Conservation (phyloP, 2,888 invertebrate genomes). For the Orthonychiurus folsomi region DNA sequence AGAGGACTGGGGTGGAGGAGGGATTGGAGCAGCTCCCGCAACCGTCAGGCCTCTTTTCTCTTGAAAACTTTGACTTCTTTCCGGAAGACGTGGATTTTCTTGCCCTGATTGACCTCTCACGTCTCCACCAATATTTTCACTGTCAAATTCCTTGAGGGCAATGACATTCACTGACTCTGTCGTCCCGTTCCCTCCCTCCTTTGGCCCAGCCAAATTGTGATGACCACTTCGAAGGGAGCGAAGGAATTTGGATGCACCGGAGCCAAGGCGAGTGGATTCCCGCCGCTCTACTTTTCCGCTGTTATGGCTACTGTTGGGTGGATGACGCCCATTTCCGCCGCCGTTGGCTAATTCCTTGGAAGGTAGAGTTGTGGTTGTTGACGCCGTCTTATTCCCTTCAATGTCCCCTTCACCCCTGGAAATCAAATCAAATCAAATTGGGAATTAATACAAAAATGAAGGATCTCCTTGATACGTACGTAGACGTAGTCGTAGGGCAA, state of each 20-base stretch:
- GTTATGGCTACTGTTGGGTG: no score
- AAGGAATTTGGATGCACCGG: constrained; percentile 34
- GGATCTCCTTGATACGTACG: no score
- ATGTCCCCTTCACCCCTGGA: constrained; percentile 36
- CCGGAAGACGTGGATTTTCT: constrained; percentile 22
- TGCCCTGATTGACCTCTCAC: constrained; percentile 14
- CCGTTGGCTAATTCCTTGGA: neutral
- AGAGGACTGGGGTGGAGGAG: constrained; percentile 11
- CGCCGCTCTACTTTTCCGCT: constrained; percentile 32
- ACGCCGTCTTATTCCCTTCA: constrained; percentile 12
- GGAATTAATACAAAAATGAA: no score
- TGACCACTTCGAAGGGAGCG: constrained; percentile 27
- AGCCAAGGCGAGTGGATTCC: constrained; percentile 31
- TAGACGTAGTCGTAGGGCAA: no score
- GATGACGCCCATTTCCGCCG: constrained; percentile 15
- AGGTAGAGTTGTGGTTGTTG: no score
- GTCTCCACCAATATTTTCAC: constrained; percentile 20
- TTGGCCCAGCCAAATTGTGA: constrained; percentile 12
- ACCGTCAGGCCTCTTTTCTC: constrained; percentile 35
- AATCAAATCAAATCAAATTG: constrained; percentile 7
- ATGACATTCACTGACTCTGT: constrained; percentile 31
- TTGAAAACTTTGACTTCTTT: constrained; percentile 39
- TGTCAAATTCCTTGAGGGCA: constrained; percentile 36
- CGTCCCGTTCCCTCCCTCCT: constrained; percentile 15
- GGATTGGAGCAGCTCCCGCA: constrained; percentile 27